Percentiles rank a stretch among this genome's conserved stretches.
These are phyloP conservation scores for Epizoanthus stellaris DNA, from an alignment of 92 coral and sea anemone species.

Conservation along the genomic window DNA sequence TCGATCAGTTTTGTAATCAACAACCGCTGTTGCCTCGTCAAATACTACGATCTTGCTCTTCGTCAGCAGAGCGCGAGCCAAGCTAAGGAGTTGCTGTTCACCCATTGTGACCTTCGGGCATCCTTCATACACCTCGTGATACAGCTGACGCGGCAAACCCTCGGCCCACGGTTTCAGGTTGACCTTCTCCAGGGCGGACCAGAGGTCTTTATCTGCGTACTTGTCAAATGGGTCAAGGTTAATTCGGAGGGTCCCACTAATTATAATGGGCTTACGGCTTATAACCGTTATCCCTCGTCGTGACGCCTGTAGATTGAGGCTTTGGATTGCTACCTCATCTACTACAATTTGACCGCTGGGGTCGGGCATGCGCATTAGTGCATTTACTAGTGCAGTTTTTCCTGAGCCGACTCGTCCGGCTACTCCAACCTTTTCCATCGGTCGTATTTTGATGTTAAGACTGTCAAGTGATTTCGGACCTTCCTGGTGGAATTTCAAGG, in stretches of 20 bases:
- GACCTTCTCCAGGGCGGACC: slow-evolving; percentile 83
- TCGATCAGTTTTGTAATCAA: slow-evolving; percentile 90
- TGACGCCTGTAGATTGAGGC: slow-evolving; percentile 75
- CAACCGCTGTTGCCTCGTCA: slow-evolving; percentile 84
- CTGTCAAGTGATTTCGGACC: slow-evolving; percentile 75
- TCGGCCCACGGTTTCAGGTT: slow-evolving; percentile 81
- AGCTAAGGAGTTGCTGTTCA: slow-evolving; percentile 73
- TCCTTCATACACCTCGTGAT: slow-evolving; percentile 81
- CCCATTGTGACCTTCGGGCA: slow-evolving; percentile 60
- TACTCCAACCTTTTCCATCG: slow-evolving; percentile 89
- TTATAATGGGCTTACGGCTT: slow-evolving; percentile 73
- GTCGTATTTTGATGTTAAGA: slow-evolving; percentile 56
- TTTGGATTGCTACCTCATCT: slow-evolving; percentile 72
- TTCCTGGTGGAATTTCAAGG: slow-evolving; percentile 64
- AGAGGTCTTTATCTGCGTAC: slow-evolving; percentile 75
- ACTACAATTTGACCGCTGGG: slow-evolving; percentile 69
- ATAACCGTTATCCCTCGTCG: slow-evolving; percentile 81
- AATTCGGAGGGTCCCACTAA: slow-evolving; percentile 75
- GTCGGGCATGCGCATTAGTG: slow-evolving; percentile 87
- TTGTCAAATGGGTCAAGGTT: slow-evolving; percentile 80
- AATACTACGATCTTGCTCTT: slow-evolving; percentile 75
- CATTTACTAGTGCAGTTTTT: slow-evolving; percentile 73
- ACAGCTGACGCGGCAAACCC: slow-evolving; percentile 79
- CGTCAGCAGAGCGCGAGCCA: slow-evolving; percentile 76
- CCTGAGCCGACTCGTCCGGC: slow-evolving; percentile 90